A percentile compares a stretch with the other conserved stretches of the same genome.
These are phyloP conservation scores for Candidula unifasciata DNA, from an alignment of 2,888 invertebrate genomes.

Conservation along the genomic window DNA sequence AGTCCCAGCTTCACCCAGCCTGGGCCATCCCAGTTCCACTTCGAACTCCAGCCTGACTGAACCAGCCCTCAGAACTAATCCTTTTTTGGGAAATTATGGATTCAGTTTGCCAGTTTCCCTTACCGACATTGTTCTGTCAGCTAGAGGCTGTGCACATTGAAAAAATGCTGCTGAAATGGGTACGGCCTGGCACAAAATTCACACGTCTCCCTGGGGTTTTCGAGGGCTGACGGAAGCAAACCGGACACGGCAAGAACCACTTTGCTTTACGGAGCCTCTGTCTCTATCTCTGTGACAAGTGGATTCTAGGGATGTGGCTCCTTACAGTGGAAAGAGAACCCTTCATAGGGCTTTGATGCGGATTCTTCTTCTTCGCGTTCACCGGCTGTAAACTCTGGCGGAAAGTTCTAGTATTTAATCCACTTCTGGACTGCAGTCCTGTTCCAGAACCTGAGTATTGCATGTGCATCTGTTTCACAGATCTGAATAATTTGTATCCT, in stretches of 20 bases:
- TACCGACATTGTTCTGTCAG: neutral
- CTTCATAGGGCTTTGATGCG: neutral
- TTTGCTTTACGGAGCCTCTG: conserved; percentile 26
- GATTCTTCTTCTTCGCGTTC: no score
- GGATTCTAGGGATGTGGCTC: neutral
- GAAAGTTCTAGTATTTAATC: no score
- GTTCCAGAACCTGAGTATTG: no score
- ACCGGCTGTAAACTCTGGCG: no score
- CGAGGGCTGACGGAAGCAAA: no score
- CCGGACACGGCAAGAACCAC: no score
- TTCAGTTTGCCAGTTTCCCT: neutral
- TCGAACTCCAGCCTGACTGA: neutral
- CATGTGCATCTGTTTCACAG: no score
- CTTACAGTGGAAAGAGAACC: neutral
- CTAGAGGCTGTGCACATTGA: neutral
- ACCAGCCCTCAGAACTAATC: conserved; percentile 86
- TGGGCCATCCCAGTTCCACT: neutral
- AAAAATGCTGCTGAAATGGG: neutral
- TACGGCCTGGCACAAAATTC: conserved; percentile 75
- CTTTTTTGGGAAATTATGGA: conserved; percentile 81
- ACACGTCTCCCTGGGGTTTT: no score
- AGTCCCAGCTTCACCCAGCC: neutral
- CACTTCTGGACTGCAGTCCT: no score
- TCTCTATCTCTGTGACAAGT: neutral
- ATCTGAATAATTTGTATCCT: no score